These are phyloP conservation scores for Petrolisthes cinctipes DNA, from an alignment of 2,888 invertebrate species.

Conservation along the genomic window DNA sequence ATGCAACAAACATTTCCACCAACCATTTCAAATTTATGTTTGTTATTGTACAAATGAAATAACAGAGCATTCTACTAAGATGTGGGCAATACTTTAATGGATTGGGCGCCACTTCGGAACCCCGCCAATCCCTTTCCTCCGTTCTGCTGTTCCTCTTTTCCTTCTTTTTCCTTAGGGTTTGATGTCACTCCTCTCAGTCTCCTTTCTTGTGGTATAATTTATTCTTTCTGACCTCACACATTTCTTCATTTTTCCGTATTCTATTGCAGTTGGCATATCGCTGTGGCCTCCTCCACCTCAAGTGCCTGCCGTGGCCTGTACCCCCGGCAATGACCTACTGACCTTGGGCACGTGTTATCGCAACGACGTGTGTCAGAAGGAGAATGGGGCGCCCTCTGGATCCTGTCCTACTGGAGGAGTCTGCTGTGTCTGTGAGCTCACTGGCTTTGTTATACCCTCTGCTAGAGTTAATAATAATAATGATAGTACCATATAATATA, in stretches of 20 bases:
- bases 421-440: conserved; percentile 46
- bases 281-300: conserved; percentile 34
- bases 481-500: background rate
- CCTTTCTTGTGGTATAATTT: background rate
- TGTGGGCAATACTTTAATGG: too few species aligned
- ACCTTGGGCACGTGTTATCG: conserved; percentile 43
- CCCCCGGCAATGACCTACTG: conserved; percentile 32
- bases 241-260: background rate
- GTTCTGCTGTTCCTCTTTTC: background rate
- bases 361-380: background rate
- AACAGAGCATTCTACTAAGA: too few species aligned
- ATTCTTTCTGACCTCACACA: background rate
- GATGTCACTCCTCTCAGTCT: background rate
- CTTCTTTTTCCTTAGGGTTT: background rate
- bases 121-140: background rate
- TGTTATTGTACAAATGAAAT: too few species aligned
- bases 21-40: too few species aligned
- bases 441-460: background rate
- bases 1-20: too few species aligned
- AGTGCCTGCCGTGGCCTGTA: conserved; percentile 18
- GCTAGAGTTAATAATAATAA: background rate
- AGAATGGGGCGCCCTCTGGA: conserved; percentile 40
- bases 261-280: conserved; percentile 42
- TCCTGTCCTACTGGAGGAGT: conserved; percentile 40
- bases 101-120: background rate